A percentile compares a stretch with the other conserved stretches of the same genome.
phyloP scores from a whole-genome alignment of 2,888 invertebrate species.

The Smittia aterrima region DNA sequence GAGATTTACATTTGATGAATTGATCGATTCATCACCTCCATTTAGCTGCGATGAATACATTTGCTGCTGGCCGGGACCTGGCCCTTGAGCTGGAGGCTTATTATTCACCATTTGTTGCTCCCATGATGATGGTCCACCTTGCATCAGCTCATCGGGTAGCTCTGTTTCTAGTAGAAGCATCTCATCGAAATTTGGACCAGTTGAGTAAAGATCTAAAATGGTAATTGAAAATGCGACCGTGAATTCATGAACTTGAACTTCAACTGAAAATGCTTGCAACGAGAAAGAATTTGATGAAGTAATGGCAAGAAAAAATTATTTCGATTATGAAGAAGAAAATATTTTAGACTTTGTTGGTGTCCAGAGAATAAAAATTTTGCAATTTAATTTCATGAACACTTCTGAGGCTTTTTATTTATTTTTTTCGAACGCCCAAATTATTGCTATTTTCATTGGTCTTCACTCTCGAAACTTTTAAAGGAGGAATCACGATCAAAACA shows the following conservation, averaged over 20 bases:
- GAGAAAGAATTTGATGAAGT: no score
- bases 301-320: no score
- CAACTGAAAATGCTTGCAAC: background rate
- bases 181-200: slow-evolving; percentile 51
- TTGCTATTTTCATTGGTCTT: no score
- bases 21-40: slow-evolving; percentile 65
- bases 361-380: no score
- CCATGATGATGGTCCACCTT: slow-evolving; percentile 69
- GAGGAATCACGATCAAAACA: no score
- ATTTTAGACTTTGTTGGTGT: no score
- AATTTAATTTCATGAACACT: no score
- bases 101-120: slow-evolving; percentile 60
- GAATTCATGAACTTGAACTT: slow-evolving; percentile 27
- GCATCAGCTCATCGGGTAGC: slow-evolving; percentile 85
- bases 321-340: no score
- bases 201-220: slow-evolving; percentile 34
- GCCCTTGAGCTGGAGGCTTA: slow-evolving; percentile 80
- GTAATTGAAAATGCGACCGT: background rate
- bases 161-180: slow-evolving; percentile 90
- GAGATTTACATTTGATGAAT: slow-evolving; percentile 49
- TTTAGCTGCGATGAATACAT: slow-evolving; percentile 60
- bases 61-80: slow-evolving; percentile 65
- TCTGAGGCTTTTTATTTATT: no score
- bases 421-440: no score
- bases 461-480: no score